Evolutionary conservation across 2,113 vertebrate genomes (phyloP).

Genomic region (Centropus unirufus): DNA sequence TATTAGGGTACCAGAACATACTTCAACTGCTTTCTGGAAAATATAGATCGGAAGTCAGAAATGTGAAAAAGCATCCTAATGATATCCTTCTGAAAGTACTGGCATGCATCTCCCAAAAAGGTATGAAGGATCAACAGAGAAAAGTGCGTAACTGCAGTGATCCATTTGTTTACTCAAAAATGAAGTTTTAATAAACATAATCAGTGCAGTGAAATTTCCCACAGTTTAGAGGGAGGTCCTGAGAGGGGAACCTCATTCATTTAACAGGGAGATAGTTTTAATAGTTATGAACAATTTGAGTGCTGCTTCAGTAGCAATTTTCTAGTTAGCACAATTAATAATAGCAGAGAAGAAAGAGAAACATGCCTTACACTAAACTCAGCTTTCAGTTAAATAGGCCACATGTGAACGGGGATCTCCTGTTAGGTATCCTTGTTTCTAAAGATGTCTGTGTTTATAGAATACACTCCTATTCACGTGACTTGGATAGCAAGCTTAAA

Average conservation of each 20-base stretch:
- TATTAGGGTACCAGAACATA: no score
- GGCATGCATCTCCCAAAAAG: background rate
- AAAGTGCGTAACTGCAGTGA: accelerated
- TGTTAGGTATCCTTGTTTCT: background rate
- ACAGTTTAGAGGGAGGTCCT: background rate
- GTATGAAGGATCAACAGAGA: background rate
- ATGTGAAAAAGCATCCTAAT: background rate
- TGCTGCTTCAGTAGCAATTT: background rate
- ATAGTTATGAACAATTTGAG: background rate
- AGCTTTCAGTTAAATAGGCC: background rate
- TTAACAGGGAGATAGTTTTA: background rate
- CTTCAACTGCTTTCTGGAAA: background rate
- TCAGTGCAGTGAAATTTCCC: background rate
- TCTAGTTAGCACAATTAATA: background rate
- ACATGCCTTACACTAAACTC: accelerated
- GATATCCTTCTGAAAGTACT: background rate
- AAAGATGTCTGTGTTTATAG: background rate
- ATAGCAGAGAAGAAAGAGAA: background rate
- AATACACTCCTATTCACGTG: background rate
- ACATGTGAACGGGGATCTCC: background rate
- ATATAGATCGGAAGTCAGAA: background rate
- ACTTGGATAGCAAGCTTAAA: background rate
- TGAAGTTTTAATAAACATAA: background rate
- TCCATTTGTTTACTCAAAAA: background rate
- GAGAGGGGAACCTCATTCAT: background rate